A percentile compares a stretch with the other conserved stretches of the same genome.
phyloP scores from a whole-genome alignment of 2,113 vertebrate genomes.

The Hymenochirus boettgeri region DNA sequence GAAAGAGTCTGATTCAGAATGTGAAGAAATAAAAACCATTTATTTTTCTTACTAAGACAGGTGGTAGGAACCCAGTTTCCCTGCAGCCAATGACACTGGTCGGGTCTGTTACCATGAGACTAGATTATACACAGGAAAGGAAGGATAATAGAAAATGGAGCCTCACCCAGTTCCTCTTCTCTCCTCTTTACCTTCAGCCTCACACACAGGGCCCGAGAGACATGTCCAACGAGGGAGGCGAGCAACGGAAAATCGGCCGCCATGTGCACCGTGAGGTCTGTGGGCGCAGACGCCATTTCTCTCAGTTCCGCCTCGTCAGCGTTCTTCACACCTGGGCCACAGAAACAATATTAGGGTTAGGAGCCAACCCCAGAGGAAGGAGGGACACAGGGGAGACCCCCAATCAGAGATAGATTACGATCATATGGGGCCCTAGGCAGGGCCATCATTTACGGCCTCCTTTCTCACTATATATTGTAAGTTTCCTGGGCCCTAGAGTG shows the following conservation, averaged over 20 bases:
- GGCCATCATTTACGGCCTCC: no score
- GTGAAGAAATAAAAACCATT: no score
- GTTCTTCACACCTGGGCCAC: constrained; percentile 81
- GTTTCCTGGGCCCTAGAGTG: neutral
- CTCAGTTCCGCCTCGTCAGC: constrained; percentile 83
- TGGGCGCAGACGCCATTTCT: constrained; percentile 79
- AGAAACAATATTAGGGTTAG: neutral
- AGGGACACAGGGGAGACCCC: neutral
- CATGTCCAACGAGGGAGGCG: constrained; percentile 68
- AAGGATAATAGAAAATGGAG: no score
- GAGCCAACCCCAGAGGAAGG: neutral
- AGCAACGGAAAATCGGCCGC: constrained; percentile 88
- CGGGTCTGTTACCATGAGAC: no score
- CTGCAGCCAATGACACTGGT: no score
- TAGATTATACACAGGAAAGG: no score
- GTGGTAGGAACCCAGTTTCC: no score
- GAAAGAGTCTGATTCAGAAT: no score
- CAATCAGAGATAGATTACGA: no score
- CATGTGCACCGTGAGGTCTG: constrained; percentile 81
- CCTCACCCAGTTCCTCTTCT: constrained; percentile 49
- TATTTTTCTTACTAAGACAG: no score
- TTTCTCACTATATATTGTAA: neutral
- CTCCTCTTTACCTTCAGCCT: constrained; percentile 72
- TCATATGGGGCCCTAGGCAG: no score
- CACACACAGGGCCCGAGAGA: constrained; percentile 78